Percentiles rank a stretch among this genome's conserved stretches.
phyloP scores from a whole-genome alignment of 2,113 vertebrate species.

The Diadophis punctatus region DNA sequence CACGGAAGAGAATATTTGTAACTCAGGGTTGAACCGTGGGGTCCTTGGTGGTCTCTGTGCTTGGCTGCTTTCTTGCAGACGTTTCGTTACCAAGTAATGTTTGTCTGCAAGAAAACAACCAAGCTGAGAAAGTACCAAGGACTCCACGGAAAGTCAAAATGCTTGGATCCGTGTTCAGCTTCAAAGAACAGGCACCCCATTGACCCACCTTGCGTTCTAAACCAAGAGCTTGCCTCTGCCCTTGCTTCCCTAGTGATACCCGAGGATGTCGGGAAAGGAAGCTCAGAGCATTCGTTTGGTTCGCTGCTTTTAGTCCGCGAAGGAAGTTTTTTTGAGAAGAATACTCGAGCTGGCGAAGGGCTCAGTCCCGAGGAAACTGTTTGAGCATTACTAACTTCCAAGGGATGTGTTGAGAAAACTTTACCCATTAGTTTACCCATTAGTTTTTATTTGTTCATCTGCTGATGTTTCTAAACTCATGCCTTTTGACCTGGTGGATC shows the following conservation, averaged over 20 bases:
- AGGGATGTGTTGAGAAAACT: not conserved
- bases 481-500: not conserved
- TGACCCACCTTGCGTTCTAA: slow-evolving; percentile 18
- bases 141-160: slow-evolving; percentile 55
- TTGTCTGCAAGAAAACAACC: not conserved
- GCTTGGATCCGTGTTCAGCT: slow-evolving; percentile 49
- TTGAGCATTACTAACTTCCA: not conserved
- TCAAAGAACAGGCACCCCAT: slow-evolving; percentile 16
- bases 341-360: not conserved
- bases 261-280: not conserved
- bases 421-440: not conserved
- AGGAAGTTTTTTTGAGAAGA: not conserved
- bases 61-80: not conserved
- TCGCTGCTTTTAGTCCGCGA: not conserved
- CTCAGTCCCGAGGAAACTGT: not conserved
- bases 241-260: slow-evolving; percentile 28
- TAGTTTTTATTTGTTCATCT: not conserved
- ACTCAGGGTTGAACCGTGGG: not conserved
- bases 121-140: not conserved
- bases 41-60: not conserved
- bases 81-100: not conserved
- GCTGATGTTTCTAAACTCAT: not conserved
- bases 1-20: not conserved
- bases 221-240: slow-evolving; percentile 22
- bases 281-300: slow-evolving; percentile 11